These are phyloP conservation scores for Corvus hawaiiensis DNA, from an alignment of 2,113 vertebrate species.

Conservation along the genomic window DNA sequence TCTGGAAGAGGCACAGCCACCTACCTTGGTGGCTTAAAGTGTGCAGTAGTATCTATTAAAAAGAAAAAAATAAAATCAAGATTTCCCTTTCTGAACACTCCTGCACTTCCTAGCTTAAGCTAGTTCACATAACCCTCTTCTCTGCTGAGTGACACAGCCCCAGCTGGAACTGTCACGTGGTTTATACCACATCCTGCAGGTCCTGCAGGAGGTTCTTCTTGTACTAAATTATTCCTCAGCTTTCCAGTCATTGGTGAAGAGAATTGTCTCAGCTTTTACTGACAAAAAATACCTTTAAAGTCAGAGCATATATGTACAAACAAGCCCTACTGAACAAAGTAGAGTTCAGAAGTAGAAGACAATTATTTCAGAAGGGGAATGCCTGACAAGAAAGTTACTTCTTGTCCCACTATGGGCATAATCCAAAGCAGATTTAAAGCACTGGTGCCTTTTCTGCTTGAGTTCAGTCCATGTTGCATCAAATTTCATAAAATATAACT, in stretches of 20 bases:
- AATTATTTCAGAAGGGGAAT: neutral
- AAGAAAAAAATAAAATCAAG: neutral
- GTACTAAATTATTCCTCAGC: neutral
- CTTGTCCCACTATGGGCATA: neutral
- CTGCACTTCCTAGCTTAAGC: neutral
- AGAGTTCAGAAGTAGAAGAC: neutral
- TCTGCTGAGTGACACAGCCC: neutral
- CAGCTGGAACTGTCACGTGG: neutral
- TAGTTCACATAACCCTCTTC: neutral
- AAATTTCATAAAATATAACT: neutral
- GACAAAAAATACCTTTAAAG: neutral
- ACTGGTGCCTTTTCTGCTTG: neutral
- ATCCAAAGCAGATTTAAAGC: neutral
- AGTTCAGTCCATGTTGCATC: neutral
- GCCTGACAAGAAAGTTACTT: neutral
- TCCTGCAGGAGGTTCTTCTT: neutral
- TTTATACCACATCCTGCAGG: neutral
- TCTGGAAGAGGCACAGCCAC: neutral
- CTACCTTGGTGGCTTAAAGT: neutral
- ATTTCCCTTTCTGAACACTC: neutral
- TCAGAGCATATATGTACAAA: fast-evolving
- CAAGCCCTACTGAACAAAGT: neutral
- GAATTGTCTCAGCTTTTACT: neutral
- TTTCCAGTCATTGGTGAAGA: neutral
- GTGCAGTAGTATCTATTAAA: neutral